These are phyloP conservation scores for Protaetia brevitarsis DNA, from an alignment of 1,140 invertebrate genomes.

Conservation along the genomic window DNA sequence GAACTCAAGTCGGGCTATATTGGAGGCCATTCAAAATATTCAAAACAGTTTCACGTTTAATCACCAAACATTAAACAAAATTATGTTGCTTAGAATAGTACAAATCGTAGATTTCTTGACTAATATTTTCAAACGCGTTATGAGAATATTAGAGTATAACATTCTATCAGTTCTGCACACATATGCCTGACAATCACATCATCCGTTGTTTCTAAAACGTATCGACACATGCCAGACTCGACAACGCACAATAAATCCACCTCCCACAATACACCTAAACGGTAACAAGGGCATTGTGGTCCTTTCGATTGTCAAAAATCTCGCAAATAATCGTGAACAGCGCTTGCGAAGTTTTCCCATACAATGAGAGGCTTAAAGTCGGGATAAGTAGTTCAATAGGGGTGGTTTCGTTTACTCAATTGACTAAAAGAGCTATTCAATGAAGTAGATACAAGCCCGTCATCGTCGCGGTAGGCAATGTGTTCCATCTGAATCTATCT, in stretches of 20 bases:
- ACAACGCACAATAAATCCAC: not conserved
- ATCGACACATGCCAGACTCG: not conserved
- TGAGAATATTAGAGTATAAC: too few species aligned
- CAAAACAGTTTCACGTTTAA: too few species aligned
- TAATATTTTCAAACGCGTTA: too few species aligned
- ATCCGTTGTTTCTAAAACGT: not conserved
- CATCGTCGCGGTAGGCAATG: conserved; percentile 14
- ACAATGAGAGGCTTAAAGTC: conserved; percentile 11
- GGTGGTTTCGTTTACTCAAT: conserved; percentile 14
- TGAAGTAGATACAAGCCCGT: conserved; percentile 13
- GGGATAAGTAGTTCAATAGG: conserved; percentile 16
- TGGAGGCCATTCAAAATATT: too few species aligned
- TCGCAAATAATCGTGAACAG: conserved; percentile 10
- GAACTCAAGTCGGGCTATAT: too few species aligned
- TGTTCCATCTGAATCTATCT: not conserved
- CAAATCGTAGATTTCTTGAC: too few species aligned
- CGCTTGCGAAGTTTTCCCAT: not conserved
- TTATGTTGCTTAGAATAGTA: too few species aligned
- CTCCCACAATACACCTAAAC: not conserved
- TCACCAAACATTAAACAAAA: too few species aligned
- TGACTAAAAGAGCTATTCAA: conserved; percentile 16
- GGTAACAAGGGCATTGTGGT: not conserved
- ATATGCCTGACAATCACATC: too few species aligned
- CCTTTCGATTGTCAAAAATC: conserved; percentile 18
- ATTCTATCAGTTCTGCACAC: too few species aligned